Percentiles rank a stretch among this genome's conserved stretches.
Conservation (phyloP, 2,113 vertebrate genomes). For the Halichoerus grypus region DNA sequence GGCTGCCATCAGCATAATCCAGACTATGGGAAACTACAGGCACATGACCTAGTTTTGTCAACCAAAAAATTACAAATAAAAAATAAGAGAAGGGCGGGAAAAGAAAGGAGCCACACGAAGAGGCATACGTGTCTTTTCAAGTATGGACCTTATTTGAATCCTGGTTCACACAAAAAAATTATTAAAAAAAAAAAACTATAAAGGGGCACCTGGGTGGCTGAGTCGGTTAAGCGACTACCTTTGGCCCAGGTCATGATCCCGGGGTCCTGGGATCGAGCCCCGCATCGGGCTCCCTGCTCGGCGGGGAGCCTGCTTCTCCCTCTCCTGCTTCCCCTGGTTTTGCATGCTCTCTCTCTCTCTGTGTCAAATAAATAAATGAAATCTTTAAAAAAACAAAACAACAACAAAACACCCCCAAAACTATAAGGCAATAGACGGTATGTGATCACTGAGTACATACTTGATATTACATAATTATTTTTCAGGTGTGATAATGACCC, state of each 20-base stretch:
- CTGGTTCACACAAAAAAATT: background rate
- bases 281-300: background rate
- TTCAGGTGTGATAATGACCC: background rate
- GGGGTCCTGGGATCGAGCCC: background rate
- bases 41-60: background rate
- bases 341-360: too few relatives aligned
- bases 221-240: background rate
- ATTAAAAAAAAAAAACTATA: background rate
- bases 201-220: background rate
- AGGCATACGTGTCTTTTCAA: background rate
- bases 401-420: background rate
- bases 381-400: background rate
- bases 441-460: background rate
- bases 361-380: background rate
- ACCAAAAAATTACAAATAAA: background rate
- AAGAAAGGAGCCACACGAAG: background rate
- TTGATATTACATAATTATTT: background rate
- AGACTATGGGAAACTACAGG: background rate
- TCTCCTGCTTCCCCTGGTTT: background rate
- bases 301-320: background rate
- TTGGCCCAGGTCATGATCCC: background rate
- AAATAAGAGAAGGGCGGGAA: background rate
- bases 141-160: background rate
- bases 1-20: background rate
- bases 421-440: background rate